phyloP scores from a whole-genome alignment of 1,140 invertebrate genomes.

The Palaemon carinicauda region DNA sequence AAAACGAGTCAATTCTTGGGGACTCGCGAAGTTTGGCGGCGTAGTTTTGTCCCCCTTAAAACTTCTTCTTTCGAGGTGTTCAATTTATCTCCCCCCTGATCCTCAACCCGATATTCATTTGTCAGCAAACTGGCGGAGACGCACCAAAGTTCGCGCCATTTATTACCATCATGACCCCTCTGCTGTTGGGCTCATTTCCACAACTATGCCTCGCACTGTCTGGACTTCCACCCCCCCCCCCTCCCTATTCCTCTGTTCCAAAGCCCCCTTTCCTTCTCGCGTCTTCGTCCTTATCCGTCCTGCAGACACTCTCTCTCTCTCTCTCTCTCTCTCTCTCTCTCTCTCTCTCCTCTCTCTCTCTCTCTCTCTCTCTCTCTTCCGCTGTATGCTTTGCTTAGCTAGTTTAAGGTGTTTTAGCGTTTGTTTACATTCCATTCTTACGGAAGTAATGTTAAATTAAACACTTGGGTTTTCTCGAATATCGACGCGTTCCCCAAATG shows the following conservation, averaged over 20 bases:
- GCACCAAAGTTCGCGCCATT: conserved; percentile 19
- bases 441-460: no score
- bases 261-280: background rate
- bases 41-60: conserved; percentile 11
- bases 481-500: no score
- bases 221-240: background rate
- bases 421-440: no score
- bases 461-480: no score
- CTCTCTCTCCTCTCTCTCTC: no score
- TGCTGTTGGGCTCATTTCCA: no score
- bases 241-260: background rate
- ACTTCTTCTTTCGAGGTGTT: conserved; percentile 12
- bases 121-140: conserved; percentile 17
- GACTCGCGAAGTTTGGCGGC: no score
- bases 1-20: conserved; percentile 9
- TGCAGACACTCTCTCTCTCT: background rate
- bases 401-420: no score
- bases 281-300: background rate
- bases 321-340: no score
- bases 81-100: conserved; percentile 10
- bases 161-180: conserved; percentile 17
- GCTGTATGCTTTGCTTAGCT: no score
- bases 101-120: conserved; percentile 25
- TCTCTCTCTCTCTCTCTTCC: no score
- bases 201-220: background rate